Percentiles rank a stretch among this genome's conserved stretches.
phyloP scores from a whole-genome alignment of 2,113 vertebrate genomes.

The cattle (Bos taurus) region ARS-UCD2.0 NC_037342.1:53929001-53929500 shows the following conservation, averaged over 20 bases:
- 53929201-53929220: background rate
- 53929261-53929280: background rate
- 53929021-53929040: background rate
- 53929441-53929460: background rate
- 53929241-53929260: slow-evolving; percentile 18
- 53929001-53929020: background rate
- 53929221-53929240: background rate
- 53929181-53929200: background rate
- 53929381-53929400: background rate
- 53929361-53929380: background rate
- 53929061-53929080: slow-evolving; percentile 14
- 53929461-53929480: background rate
- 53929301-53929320: background rate
- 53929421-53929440: background rate
- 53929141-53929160: slow-evolving; percentile 27
- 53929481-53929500: background rate
- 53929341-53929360: background rate
- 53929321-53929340: background rate
- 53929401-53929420: background rate
- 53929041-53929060: slow-evolving; percentile 16
- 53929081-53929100: background rate
- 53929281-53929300: background rate
- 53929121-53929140: slow-evolving; percentile 24
- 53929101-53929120: slow-evolving; percentile 9
- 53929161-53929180: background rate